phyloP scores from a whole-genome alignment of 2,888 invertebrate species.

The Notocelia uddmanniana region DNA sequence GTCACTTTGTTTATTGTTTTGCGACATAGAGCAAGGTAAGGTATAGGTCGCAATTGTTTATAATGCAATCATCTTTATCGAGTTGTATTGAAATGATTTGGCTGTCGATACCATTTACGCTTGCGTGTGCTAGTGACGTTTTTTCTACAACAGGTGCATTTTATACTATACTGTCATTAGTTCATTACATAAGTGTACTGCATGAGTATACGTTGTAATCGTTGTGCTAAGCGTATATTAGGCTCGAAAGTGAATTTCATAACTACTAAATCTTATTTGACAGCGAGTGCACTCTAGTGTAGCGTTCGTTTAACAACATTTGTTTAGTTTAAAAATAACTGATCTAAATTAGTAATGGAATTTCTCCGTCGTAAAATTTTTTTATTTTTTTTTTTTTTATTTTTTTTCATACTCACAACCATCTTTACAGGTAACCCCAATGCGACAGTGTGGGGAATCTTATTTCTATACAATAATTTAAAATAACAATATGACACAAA shows the following conservation, averaged over 20 bases:
- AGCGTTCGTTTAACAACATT: conserved; percentile 35
- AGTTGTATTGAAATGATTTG: conserved; percentile 6
- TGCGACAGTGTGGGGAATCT: no score
- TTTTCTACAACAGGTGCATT: conserved; percentile 30
- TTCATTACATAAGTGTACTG: conserved; percentile 15
- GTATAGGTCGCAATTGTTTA: conserved; percentile 1
- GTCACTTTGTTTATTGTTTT: neutral
- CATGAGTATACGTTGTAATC: conserved; percentile 17
- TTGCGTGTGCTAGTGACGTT: conserved; percentile 22
- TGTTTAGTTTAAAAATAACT: conserved; percentile 39
- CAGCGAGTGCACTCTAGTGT: conserved; percentile 3
- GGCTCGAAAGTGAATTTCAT: neutral
- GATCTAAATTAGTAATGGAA: conserved; percentile 40
- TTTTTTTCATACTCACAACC: no score
- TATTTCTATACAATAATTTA: no score
- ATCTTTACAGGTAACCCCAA: no score
- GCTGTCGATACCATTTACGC: conserved; percentile 8
- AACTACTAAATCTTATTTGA: conserved; percentile 1
- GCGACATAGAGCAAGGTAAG: conserved; percentile 1
- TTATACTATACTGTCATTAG: conserved; percentile 3
- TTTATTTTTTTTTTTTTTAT: no score
- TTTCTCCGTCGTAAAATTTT: conserved; percentile 43
- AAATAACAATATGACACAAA: no score
- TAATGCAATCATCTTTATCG: conserved; percentile 24
- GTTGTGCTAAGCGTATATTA: neutral